Conservation (phyloP, 2,888 invertebrate genomes). For the Cybosia mesomella region DNA sequence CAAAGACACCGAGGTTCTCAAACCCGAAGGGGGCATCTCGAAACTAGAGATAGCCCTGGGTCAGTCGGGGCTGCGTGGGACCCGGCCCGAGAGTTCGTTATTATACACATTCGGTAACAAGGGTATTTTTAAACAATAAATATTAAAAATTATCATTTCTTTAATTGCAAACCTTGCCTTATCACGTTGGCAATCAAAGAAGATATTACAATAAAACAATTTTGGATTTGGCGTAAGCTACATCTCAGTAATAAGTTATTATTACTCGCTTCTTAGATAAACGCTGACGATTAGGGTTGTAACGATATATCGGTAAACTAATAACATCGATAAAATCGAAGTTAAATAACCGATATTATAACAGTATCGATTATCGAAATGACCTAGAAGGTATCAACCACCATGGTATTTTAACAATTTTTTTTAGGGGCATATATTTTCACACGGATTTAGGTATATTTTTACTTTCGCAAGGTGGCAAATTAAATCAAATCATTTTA, state of each 20-base stretch:
- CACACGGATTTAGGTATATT: too few relatives aligned
- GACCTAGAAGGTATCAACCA: background rate
- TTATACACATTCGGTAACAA: too few relatives aligned
- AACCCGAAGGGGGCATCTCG: too few relatives aligned
- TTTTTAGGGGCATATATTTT: too few relatives aligned
- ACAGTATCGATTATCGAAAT: background rate
- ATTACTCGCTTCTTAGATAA: slow-evolving; percentile 1
- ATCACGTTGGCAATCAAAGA: background rate
- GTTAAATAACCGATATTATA: background rate
- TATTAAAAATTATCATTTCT: background rate
- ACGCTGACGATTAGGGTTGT: background rate
- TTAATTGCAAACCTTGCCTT: background rate
- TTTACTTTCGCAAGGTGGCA: too few relatives aligned
- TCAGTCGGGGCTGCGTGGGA: too few relatives aligned
- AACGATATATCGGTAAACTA: background rate
- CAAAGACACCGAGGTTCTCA: too few relatives aligned
- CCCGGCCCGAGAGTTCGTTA: too few relatives aligned
- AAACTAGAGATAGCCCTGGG: too few relatives aligned
- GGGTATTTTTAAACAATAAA: too few relatives aligned
- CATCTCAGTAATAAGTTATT: slow-evolving; percentile 2
- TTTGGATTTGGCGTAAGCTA: background rate
- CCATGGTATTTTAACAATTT: too few relatives aligned
- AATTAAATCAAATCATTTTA: too few relatives aligned
- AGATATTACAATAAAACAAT: slow-evolving; percentile 1
- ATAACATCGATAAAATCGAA: background rate